Evolutionary conservation across 1,140 invertebrate genomes (phyloP).

Genomic region (Drosophila albomicans): DNA sequence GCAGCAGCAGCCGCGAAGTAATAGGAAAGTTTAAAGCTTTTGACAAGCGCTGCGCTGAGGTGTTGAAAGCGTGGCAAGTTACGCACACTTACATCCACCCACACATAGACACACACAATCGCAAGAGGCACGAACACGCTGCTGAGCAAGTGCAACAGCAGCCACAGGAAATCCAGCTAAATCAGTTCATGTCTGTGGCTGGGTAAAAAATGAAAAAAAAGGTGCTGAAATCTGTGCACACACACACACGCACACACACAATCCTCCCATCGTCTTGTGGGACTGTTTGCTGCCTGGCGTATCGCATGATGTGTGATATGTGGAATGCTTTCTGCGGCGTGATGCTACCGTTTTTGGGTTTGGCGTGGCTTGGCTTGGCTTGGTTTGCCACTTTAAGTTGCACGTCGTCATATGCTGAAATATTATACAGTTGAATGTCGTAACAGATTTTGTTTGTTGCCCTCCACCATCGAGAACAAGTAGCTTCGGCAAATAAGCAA

Average conservation of each 20-base stretch:
- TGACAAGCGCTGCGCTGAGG: slow-evolving; percentile 52
- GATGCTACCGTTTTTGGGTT: background rate
- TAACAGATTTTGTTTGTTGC: slow-evolving; percentile 6
- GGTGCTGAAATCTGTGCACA: slow-evolving; percentile 66
- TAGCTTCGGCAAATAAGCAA: slow-evolving; percentile 24
- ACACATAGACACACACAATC: slow-evolving; percentile 26
- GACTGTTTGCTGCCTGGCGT: slow-evolving; percentile 36
- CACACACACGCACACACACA: background rate
- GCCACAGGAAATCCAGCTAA: slow-evolving; percentile 22
- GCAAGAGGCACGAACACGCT: slow-evolving; percentile 8
- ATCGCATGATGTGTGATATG: slow-evolving; percentile 31
- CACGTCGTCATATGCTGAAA: slow-evolving; percentile 45
- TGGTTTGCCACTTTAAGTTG: slow-evolving; percentile 44
- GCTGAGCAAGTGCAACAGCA: slow-evolving; percentile 19
- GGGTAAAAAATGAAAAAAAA: slow-evolving; percentile 36
- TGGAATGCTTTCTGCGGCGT: slow-evolving; percentile 10
- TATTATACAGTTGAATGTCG: slow-evolving; percentile 29
- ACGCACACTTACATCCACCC: slow-evolving; percentile 62
- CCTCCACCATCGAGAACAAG: background rate
- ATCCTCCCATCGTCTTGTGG: slow-evolving; percentile 7
- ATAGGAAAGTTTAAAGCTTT: slow-evolving; percentile 46
- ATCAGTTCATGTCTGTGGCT: slow-evolving; percentile 34
- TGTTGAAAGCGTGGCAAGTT: slow-evolving; percentile 67
- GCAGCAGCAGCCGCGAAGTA: slow-evolving; percentile 49
- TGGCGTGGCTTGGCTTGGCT: background rate